These are phyloP conservation scores for Channallabes apus DNA, from an alignment of 2,797 vertebrate species.

Conservation along the genomic window DNA sequence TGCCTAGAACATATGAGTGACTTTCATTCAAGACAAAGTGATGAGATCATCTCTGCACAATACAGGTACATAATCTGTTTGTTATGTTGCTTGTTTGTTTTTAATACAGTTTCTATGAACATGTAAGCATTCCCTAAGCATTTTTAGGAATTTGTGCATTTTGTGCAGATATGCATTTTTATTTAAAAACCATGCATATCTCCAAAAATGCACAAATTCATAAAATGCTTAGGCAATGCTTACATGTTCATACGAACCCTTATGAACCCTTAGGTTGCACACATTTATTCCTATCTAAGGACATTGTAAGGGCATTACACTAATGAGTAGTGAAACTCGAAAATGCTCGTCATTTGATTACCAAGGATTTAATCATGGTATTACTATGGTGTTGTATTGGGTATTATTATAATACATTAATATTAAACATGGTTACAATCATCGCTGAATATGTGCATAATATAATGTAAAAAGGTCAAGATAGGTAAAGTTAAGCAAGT, in stretches of 20 bases:
- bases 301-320: background rate
- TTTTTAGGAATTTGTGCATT: background rate
- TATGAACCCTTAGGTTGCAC: too few species aligned
- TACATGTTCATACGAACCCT: too few species aligned
- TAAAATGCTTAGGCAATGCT: too few species aligned
- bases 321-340: background rate
- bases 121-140: background rate
- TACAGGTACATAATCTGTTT: slow-evolving; percentile 59
- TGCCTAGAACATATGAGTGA: slow-evolving; percentile 55
- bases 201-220: too few species aligned
- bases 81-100: too few species aligned
- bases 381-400: background rate
- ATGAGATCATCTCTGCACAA: slow-evolving; percentile 54
- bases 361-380: background rate
- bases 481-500: too few species aligned
- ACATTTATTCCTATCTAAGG: slow-evolving; percentile 2
- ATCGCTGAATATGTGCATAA: background rate
- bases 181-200: too few species aligned
- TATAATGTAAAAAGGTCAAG: background rate
- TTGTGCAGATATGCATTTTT: too few species aligned
- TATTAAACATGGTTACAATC: background rate
- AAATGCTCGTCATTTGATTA: background rate
- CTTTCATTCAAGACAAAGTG: slow-evolving; percentile 60
- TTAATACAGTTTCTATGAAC: background rate
- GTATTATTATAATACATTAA: background rate